Base-by-base conservation (phyloP, 2,888 invertebrate species). In the Protodeltote pygarga region DNA sequence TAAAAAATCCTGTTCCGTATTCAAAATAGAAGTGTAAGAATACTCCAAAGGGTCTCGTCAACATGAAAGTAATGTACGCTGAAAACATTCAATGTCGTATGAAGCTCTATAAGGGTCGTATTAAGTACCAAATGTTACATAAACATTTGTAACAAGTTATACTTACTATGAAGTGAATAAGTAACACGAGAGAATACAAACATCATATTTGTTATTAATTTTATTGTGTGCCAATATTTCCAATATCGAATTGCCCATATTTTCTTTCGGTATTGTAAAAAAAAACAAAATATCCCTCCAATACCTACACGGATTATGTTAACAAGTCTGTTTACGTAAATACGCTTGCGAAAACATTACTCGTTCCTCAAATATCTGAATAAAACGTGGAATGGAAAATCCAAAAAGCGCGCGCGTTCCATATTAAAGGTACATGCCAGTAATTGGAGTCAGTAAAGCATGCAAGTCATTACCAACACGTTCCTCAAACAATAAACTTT, bases 381-480 rank as follows among this genome's bases (percentile, higher is more conserved):
- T 27, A 23, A 50, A 47, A 54, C 21, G 32, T 23, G 33, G 28
- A 44, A 59, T 29, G 29, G 21, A 53, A 71, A 57, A 47, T 33
- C 27, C 20, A 8, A 40, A 45, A 41, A 41, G 29, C 39, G 37
- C 29, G 24, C 10, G 39, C 34, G 47, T 40, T 10, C 15, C 44
- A 33, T 41, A 29, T 53, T 46, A 54, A 28, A 31, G 28, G 31
- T 52, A 46, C 46, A 53, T 14, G 29, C 32, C 37, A 38, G 44
- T 70, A 63, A 68, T 67, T 57, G 55, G 53, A 60, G 46, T 42
- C 54, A 50, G 49, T 19, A 53, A 51, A 46, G 51, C 60, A 54
- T 60, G 64, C 48, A 68, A 65, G 49, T 66, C 48, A 66, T 64
- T 52, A 60, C 44, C 35, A 8, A 44, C 63, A 66, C 50, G 52